A percentile compares a stretch with the other conserved stretches of the same genome.
Conservation (phyloP, 2,113 vertebrate genomes). For the Sterrhoptilus dennistouni region DNA sequence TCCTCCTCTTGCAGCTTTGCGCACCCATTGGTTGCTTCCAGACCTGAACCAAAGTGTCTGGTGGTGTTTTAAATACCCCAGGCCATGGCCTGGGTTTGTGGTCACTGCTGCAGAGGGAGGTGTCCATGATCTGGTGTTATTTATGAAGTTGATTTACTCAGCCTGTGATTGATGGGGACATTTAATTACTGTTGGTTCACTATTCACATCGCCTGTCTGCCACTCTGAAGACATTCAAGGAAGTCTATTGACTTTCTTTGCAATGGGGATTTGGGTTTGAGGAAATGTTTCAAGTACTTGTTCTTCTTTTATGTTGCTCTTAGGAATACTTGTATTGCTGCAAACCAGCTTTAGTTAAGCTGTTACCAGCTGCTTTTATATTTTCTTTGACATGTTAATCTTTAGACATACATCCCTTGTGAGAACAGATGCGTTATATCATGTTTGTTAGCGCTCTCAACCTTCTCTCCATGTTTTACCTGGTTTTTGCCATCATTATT, state of each 20-base stretch:
- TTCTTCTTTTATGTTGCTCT: constrained; percentile 71
- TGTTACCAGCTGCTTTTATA: constrained; percentile 77
- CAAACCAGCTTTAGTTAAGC: constrained; percentile 71
- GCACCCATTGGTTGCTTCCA: neutral
- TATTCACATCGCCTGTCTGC: neutral
- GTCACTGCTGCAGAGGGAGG: neutral
- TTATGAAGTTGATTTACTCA: neutral
- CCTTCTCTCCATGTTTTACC: constrained; percentile 63
- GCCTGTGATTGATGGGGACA: neutral
- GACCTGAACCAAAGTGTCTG: neutral
- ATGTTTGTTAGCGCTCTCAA: constrained; percentile 70
- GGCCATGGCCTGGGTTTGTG: neutral
- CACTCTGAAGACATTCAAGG: constrained; percentile 1
- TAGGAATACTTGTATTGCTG: constrained; percentile 67
- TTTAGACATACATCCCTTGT: constrained; percentile 68
- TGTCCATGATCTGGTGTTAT: neutral
- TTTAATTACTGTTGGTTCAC: neutral
- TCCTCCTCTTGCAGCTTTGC: neutral
- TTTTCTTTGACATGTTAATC: constrained; percentile 78
- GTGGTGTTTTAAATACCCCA: fast-evolving
- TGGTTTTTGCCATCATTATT: constrained; percentile 61
- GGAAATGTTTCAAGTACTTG: constrained; percentile 57
- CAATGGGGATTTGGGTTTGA: constrained; percentile 43
- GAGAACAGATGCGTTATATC: constrained; percentile 75
- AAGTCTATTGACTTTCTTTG: constrained; percentile 39